phyloP scores from a whole-genome alignment of 2,113 vertebrate genomes.

The Motacilla alba region DNA sequence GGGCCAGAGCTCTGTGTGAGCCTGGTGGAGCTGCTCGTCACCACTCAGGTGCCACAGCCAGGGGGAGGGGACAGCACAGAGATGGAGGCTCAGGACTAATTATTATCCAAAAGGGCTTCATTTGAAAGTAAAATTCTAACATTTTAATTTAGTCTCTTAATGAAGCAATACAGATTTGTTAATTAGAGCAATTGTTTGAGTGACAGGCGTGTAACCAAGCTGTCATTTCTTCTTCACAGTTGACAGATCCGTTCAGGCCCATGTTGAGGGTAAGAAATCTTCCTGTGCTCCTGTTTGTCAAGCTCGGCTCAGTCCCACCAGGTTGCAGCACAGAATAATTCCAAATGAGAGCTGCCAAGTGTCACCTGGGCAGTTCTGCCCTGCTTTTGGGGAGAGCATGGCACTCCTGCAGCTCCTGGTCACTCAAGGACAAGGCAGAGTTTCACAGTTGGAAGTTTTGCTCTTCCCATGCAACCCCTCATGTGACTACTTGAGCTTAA shows the following conservation, averaged over 20 bases:
- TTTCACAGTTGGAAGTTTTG: neutral
- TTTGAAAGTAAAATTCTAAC: constrained; percentile 85
- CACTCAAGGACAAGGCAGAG: neutral
- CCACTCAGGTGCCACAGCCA: constrained; percentile 10
- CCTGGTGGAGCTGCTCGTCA: constrained; percentile 49
- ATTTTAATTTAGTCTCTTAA: constrained; percentile 84
- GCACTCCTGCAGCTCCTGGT: neutral
- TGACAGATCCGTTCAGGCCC: constrained; percentile 98
- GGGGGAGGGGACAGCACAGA: constrained; percentile 34
- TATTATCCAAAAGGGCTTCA: constrained; percentile 79
- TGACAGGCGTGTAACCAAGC: constrained; percentile 84
- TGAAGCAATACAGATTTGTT: constrained; percentile 81
- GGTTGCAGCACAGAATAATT: constrained; percentile 50
- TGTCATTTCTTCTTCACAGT: constrained; percentile 84
- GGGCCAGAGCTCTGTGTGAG: constrained; percentile 2
- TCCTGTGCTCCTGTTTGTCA: constrained; percentile 54
- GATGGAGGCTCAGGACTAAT: constrained; percentile 75
- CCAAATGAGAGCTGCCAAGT: neutral
- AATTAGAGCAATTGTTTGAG: constrained; percentile 84
- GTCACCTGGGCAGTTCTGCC: neutral
- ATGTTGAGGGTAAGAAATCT: constrained; percentile 94
- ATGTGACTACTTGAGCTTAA: neutral
- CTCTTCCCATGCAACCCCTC: neutral
- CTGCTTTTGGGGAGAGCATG: neutral
- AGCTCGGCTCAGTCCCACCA: constrained; percentile 27